Evolutionary conservation across 2,888 invertebrate genomes (phyloP), one percentile per base, ranked within the genome.

Genomic region (Crepidodera aurea): DNA sequence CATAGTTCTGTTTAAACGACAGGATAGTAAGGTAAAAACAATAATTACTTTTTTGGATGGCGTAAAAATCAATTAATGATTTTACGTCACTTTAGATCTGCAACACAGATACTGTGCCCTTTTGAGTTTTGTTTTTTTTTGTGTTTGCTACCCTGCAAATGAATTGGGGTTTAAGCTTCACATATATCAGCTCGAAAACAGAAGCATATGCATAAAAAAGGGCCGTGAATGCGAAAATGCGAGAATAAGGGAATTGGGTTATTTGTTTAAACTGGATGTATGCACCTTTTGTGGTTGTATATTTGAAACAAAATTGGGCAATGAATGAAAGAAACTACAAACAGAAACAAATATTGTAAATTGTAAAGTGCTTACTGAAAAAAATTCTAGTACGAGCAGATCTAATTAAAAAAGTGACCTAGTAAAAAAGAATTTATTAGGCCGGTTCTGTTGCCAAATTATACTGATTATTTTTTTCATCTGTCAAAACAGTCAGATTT

Each of bases 121-220:
- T 8, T 53, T 55, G 27, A 18, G 18, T 25, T 27, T 55, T 55
- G 15, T 55, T 12, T 29, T 37, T 44, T 55, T 32, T 34, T 19
- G 13, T 12, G 34, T 51, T 55, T 55, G 12, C 22, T 34, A 19
- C 12, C 13, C 22, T 55, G 55, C 46, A 46, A 55, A 55, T 46
- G 55, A 46, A 55, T 55, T 55, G 46, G 32, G 39, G 39, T 42
- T 44, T 34, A 22, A 46, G 46, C 55, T 46, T 32, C 27, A 44
- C 55, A 42, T 55, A 42, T 32, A 55, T 55, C 55, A 46, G 55
- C 10, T 42, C 25, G 34, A 55, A 55, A 55, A 42, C 54, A 55
- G 13, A 25, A 46, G 18, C 55, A 55, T 55, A 55, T 46, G 55
- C 55, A 55, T 55, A 55, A 55, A 55, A 55, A 44, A 55, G 55